These are phyloP conservation scores for Vimba vimba DNA, from an alignment of 2,113 vertebrate genomes.

Conservation along the genomic window DNA sequence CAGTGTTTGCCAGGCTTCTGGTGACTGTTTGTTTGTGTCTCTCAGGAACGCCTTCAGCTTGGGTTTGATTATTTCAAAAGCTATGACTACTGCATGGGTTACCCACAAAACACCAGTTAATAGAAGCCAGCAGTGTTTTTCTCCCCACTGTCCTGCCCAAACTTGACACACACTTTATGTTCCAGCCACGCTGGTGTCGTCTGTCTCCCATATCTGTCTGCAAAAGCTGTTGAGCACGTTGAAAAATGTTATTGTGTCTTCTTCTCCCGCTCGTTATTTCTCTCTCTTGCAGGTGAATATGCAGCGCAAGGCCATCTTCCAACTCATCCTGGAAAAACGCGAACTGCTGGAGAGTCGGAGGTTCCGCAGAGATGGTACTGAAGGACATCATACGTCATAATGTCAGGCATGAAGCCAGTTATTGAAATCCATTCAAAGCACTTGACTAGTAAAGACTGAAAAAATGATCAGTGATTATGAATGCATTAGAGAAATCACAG, in stretches of 20 bases:
- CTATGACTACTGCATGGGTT: constrained; percentile 41
- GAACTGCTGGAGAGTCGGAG: constrained; percentile 75
- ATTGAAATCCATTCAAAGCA: constrained; percentile 13
- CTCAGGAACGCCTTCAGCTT: constrained; percentile 38
- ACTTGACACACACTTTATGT: constrained; percentile 40
- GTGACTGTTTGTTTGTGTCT: constrained; percentile 67
- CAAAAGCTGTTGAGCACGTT: constrained; percentile 41
- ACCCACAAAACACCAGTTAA: constrained; percentile 51
- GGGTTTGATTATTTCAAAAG: constrained; percentile 50
- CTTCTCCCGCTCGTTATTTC: constrained; percentile 42
- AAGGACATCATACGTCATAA: constrained; percentile 16
- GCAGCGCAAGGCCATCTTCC: constrained; percentile 79
- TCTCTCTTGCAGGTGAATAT: constrained; percentile 73
- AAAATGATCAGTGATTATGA: neutral
- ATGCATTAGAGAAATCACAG: neutral
- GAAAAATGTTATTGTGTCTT: constrained; percentile 47
- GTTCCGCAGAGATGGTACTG: constrained; percentile 77
- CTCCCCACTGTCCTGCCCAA: constrained; percentile 22
- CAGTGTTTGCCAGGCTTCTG: constrained; percentile 60
- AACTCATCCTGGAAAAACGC: constrained; percentile 80
- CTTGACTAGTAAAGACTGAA: neutral
- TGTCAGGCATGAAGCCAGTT: neutral
- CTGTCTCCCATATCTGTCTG: constrained; percentile 33
- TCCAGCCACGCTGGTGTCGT: neutral
- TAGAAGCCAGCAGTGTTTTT: constrained; percentile 48